Evolutionary conservation across 1,140 invertebrate genomes (phyloP), one percentile per base, ranked within the genome.

Genomic region (Pseudachorutes palmiensis): DNA sequence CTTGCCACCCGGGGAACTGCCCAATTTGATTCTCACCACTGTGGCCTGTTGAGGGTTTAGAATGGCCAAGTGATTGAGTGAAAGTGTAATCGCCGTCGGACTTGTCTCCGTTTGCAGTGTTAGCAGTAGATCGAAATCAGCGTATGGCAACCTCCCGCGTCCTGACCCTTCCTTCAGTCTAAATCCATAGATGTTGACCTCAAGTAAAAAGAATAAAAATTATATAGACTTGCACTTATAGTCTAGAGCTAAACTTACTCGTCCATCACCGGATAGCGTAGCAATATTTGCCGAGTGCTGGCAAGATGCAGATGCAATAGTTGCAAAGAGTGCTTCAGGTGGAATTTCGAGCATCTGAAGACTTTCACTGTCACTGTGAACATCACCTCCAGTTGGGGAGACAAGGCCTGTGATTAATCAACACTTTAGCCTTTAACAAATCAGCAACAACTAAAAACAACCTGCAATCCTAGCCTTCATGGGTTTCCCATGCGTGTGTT

Each of bases 381-480:
- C 51, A 58, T 70, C 70, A 3, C 65, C 31, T 55, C 62, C 69
- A 12, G 68, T 68, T 1, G 72, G 72, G 19, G 72, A 74, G 12
- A 74, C 65, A 22, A 63, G 32, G 16, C 31, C 19, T n/a, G 5
- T 12, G 12, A 57, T n/a, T 12, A 57, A 57, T n/a, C 51, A 28
- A 57, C 9, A 5, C 24, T 14, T 57, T n/a, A 22, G 5, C 9
- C 22, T 57, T 57, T 5, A 14, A 9, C 24, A 9, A 22, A 57
- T 22, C 12, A 14, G 85, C 84, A 1, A 85, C 87, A 0, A 87
- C 85, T 58, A 85, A 74, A n/a, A n/a, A 0, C 19, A 12, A 29
- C 86, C 86, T 19, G 87, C 86, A 45, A 88, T 87, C 62, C 87
- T 79, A 1, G 86, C 86, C 65, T 85, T 78, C 82, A 88, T 86